Base-by-base conservation (phyloP, 2,888 invertebrate genomes). In the Syrphus vitripennis region DNA sequence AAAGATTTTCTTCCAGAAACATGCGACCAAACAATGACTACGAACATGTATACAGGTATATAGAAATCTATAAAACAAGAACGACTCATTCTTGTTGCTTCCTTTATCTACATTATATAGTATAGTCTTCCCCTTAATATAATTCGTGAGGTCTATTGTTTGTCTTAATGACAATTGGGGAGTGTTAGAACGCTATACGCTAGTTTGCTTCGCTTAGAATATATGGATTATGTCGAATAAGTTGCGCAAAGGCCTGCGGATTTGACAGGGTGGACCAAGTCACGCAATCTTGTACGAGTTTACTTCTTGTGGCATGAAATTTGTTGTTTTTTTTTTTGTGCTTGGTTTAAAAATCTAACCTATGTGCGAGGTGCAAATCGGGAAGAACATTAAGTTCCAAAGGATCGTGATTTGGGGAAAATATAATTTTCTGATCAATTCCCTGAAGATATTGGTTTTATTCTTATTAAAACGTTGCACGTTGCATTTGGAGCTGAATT, bases 101-200 rank as follows among this genome's bases (percentile, higher is more conserved):
- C 34, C 53, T 48, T 26, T 31, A 9, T 31, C 6, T 31, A 9
- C 9, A 31, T 3, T 34, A 34, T 34, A 34, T 10, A 9, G 9
- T 21, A 48, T 5, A 37, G n/a, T 57, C 59, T 48, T 42, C 48
- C 21, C 26, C 42, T n/a, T n/a, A 59, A 61, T 67, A 40, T 67
- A 67, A 78, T 26, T 84, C 84, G 84, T 84, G 84, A 84, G 81
- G 76, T 84, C 81, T 84, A 81, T 84, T 84, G 81, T 84, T 84
- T 76, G 84, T 61, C 69, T 76, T 84, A 84, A 84, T 77, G 84
- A 84, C 84, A 84, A 84, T 84, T 84, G 84, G 84, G n/a, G 84
- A 84, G 84, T 84, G 84, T 84, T 84, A 84, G 81, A 55, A 81
- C 24, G 71, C 21, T 63, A 14, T 42, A 16, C 34, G 67, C 31